Base-by-base conservation (phyloP, 2,113 vertebrate species). In the Thalassarche chlororhynchos region DNA sequence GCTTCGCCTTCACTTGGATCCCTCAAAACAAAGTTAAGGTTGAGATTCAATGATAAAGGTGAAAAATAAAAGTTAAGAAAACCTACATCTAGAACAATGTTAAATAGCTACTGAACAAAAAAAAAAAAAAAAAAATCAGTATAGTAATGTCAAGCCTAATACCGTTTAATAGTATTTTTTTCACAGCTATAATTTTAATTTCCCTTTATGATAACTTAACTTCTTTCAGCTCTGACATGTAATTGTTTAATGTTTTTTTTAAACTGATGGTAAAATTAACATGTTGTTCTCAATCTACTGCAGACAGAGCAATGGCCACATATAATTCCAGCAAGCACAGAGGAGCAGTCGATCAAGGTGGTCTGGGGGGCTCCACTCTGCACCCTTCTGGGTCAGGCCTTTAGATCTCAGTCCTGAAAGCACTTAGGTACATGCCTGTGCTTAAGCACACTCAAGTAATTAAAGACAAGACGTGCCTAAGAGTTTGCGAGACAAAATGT, bases 1-100 rank as follows among this genome's bases (percentile, higher is more conserved):
- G 99, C 99, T 98, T 99, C 99, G 80, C 99, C 99, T 98, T 99
- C 99, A 98, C 98, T 99, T 97, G 99, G 99, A 98, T 99, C 99
- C 99, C 99, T 99, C 98, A 99, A 99, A 99, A 98, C 98, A 99
- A 98, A 99, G 98, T 98, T 98, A 98, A 99, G 98, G 98, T 98
- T 98, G 98, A 99, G 98, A 98, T 98, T 98, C 97, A 98, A 97
- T 98, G 97, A 98, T 97, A 94, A 98, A 97, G 82, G 83, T 96
- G 94, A 98, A 94, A 98, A 97, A 97, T 89, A 97, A 75, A 96
- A 96, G 95, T 97, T 96, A 98, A 97, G 93, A 98, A 97, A 97
- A 94, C 93, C 96, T 95, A 91, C 23, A 97, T 96, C 96, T 96
- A 97, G 62, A 96, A 97, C 96, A 96, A 93, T 31, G 54, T 97